A percentile compares a stretch with the other conserved stretches of the same genome.
phyloP scores from a whole-genome alignment of 92 coral and sea anemone species.

The Umimayanthus kanabou region DNA sequence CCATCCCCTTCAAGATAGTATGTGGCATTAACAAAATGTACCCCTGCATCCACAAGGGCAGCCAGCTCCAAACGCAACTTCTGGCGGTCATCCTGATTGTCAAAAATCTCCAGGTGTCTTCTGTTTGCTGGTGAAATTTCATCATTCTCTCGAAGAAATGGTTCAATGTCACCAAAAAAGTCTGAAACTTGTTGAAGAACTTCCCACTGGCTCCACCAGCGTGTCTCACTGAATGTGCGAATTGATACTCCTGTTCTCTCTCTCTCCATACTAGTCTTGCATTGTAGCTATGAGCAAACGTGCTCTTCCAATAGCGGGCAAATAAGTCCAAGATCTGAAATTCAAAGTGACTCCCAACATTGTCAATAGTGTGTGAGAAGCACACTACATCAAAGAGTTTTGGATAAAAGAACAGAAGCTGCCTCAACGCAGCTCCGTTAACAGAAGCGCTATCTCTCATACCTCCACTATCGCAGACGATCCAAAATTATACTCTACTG shows the following conservation, averaged over 20 bases:
- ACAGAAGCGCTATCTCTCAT: slow-evolving; percentile 57
- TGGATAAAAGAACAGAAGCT: slow-evolving; percentile 51
- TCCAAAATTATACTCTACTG: slow-evolving; percentile 51
- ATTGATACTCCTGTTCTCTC: slow-evolving; percentile 31
- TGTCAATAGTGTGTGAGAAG: not conserved
- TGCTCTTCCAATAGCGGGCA: slow-evolving; percentile 20
- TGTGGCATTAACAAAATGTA: slow-evolving; percentile 31
- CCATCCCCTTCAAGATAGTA: slow-evolving; percentile 47
- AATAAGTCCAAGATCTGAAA: slow-evolving; percentile 29
- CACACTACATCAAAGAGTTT: slow-evolving; percentile 50
- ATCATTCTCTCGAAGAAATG: slow-evolving; percentile 32
- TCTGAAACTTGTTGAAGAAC: slow-evolving; percentile 37
- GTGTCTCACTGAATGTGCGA: slow-evolving; percentile 11
- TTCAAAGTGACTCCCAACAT: slow-evolving; percentile 32
- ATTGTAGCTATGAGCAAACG: slow-evolving; percentile 42
- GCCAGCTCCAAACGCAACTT: not conserved
- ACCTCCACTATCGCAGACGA: slow-evolving; percentile 29
- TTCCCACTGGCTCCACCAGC: slow-evolving; percentile 49
- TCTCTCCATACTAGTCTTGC: slow-evolving; percentile 30
- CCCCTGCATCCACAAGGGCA: slow-evolving; percentile 36
- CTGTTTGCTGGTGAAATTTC: slow-evolving; percentile 42
- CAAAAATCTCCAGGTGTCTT: slow-evolving; percentile 34
- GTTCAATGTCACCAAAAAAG: slow-evolving; percentile 38
- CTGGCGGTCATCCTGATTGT: slow-evolving; percentile 9
- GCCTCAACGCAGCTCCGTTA: slow-evolving; percentile 52